Percentiles rank a stretch among this genome's conserved stretches.
These are phyloP conservation scores for Aplochiton taeniatus DNA, from an alignment of 2,797 vertebrate genomes.

Conservation along the genomic window DNA sequence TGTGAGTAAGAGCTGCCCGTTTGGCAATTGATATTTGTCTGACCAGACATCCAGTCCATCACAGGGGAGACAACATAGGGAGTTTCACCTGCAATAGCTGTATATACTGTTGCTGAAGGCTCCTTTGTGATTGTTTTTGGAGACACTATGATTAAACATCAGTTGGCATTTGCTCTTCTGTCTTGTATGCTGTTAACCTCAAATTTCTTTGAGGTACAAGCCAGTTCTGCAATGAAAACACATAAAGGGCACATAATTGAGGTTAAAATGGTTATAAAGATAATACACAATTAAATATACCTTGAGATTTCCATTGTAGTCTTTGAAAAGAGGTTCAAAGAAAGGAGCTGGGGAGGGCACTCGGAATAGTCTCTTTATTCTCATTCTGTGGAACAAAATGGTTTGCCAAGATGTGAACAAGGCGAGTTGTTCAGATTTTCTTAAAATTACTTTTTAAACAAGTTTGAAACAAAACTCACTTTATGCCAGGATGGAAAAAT, in stretches of 20 bases:
- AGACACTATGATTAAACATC: conserved; percentile 29
- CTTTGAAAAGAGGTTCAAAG: conserved; percentile 54
- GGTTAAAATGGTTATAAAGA: neutral
- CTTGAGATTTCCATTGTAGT: conserved; percentile 54
- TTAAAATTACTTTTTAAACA: neutral
- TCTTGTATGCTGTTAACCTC: conserved; percentile 6
- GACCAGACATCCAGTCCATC: neutral
- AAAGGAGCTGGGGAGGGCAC: conserved; percentile 61
- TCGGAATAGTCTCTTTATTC: conserved; percentile 49
- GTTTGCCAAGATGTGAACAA: neutral
- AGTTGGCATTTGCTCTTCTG: conserved; percentile 33
- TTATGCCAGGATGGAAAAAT: conserved; percentile 32
- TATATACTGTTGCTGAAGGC: neutral
- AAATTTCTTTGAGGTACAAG: conserved; percentile 29
- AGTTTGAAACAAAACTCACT: conserved; percentile 44
- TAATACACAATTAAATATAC: conserved; percentile 27
- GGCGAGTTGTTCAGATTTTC: neutral
- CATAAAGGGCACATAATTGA: neutral
- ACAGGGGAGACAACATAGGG: conserved; percentile 55
- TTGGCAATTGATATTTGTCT: conserved; percentile 13
- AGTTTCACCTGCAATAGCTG: conserved; percentile 21
- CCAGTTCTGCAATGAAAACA: conserved; percentile 55
- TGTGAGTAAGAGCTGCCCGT: conserved; percentile 41
- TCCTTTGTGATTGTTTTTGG: conserved; percentile 24
- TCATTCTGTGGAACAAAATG: conserved; percentile 43